Conservation (phyloP, 2,113 vertebrate genomes). For the Helogale parvula region DNA sequence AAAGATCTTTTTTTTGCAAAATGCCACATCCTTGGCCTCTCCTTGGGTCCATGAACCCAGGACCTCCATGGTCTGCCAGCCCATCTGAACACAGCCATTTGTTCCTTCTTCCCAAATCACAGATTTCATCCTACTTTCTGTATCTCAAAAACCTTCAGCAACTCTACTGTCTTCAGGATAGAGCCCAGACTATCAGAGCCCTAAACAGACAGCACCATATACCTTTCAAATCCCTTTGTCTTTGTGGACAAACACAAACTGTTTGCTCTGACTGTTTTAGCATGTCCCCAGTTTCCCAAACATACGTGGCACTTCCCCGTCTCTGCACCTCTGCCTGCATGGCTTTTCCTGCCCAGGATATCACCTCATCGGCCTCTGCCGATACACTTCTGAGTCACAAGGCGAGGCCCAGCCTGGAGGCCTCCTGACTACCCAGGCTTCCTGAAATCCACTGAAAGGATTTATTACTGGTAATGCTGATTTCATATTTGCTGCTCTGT, state of each 20-base stretch:
- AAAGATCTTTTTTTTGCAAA: neutral
- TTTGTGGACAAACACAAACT: neutral
- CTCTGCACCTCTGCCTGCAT: neutral
- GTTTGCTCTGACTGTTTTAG: neutral
- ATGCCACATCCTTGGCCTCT: neutral
- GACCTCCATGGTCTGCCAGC: neutral
- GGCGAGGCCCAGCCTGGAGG: neutral
- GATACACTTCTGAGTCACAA: neutral
- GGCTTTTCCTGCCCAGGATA: neutral
- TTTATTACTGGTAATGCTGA: neutral
- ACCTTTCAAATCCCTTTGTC: neutral
- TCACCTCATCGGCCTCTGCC: neutral
- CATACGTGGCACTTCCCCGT: neutral
- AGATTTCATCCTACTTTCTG: neutral
- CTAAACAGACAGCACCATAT: neutral
- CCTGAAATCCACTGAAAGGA: neutral
- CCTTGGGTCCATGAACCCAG: neutral
- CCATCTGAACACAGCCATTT: neutral
- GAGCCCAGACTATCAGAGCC: neutral
- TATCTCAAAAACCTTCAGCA: neutral
- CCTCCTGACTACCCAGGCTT: neutral
- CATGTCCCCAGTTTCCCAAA: neutral
- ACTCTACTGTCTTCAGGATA: neutral
- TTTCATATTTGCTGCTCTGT: neutral
- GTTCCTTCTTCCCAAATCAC: neutral